Base-by-base conservation (phyloP, 2,797 vertebrate genomes). In the Dermochelys coriacea region DNA sequence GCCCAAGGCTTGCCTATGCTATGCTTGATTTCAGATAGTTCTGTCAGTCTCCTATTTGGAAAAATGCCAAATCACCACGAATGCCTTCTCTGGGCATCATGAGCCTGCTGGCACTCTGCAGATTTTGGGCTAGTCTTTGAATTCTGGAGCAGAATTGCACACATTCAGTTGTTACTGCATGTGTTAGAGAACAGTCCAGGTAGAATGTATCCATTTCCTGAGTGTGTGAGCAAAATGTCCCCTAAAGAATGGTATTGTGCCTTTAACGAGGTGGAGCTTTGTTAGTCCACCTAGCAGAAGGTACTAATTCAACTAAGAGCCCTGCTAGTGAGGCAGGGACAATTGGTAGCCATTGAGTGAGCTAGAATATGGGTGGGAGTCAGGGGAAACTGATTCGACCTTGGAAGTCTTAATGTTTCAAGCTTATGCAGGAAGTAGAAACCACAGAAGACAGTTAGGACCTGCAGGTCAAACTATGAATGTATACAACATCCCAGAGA, bases 71-170 rank as follows among this genome's bases (percentile, higher is more conserved):
- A 27, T 59, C 61, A 61, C 77, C 10, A 54, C 21, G 9, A 25
- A 54, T 4, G 8, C 54, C 54, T 79, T 94, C 84, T 96, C 94
- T 81, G 54, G 85, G 87, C 92, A 96, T 82, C 84, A 87, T 25
- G 27, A 95, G 41, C n/a, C 82, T 23, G 91, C 79, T 87, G 91
- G 96, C 94, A 80, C 85, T 88, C 93, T 78, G 55, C 71, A 95
- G 68, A 87, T 92, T 92, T 89, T 93, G 88, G 91, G 64, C 55
- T 88, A 75, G 61, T 92, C 85, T 92, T 96, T 92, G 87, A 93
- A 93, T 96, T 47, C 82, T 91, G 68, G 29, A 93, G n/a, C 83
- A 91, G 90, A 93, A 90, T 57, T 74, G 75, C 93, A 96, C 87
- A 51, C 64, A 90, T 54, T 41, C 64, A 94, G 29, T 64, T 82